Base-by-base conservation (phyloP, 2,113 vertebrate species). In the Argyrosomus japonicus region DNA sequence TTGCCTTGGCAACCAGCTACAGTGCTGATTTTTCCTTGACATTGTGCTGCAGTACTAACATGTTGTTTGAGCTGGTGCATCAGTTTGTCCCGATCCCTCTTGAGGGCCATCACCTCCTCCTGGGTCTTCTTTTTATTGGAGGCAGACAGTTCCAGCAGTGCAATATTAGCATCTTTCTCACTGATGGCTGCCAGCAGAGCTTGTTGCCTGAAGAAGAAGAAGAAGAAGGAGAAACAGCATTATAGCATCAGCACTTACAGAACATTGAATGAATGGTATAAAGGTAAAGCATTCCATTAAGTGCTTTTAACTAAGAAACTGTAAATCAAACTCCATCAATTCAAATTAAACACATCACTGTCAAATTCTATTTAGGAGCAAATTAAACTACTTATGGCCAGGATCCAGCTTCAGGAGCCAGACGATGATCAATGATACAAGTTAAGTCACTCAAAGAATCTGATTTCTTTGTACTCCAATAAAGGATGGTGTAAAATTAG, bases 71-170 rank as follows among this genome's bases (percentile, higher is more conserved):
- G 95, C 88, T 99, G 98, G 87, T 99, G 98, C 85, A 99, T 98
- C 77, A 99, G 95, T 92, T 98, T 96, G 93, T 99, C 98, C 87
- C 99, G 98, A 83, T 99, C 98, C 88, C 97, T 94, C 94, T 98
- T 99, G 70, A 99, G 96, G 40, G 95, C 95, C 94, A 99, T 94
- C 82, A 99, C 98, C 95, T 99, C 98, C 45, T 99, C 98, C 91
- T 99, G 98, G 5, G 97, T 99, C 94, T 99, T 99, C 95, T 99
- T 99, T 93, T 99, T 99, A 92, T 99, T 99, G 84, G 98, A 99
- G 82, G 97, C 97, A 67, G 98, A 99, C 80, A 99, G 94, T 87
- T 99, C 98, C 90, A 99, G 96, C 93, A 99, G 96, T 84, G 98
- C 98, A 79, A 99, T 99, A 89, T 99, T 99, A 77, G 98, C 98